Evolutionary conservation across 2,888 invertebrate genomes (phyloP), one percentile per base, ranked within the genome.

Genomic region (Synergus laeviventris): DNA sequence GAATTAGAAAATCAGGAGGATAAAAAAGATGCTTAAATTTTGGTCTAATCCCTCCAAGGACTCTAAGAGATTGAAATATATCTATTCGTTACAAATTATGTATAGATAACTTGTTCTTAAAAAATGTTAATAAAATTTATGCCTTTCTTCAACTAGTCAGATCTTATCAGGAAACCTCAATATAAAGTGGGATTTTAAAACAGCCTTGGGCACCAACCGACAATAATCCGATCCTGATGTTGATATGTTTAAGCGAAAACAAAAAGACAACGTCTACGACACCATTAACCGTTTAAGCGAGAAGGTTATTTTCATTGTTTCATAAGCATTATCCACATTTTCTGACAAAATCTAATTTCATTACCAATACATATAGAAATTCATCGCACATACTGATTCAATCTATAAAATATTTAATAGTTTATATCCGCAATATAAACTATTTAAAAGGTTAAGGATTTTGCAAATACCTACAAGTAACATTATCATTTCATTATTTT

Each of bases 211-310:
- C 24, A 45, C 70, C 24, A 49, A 31, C n/a, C 45, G 24, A 31
- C 49, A 70, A 49, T 49, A 70, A 49, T 70, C 49, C 31, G 49
- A 70, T 70, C 70, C 70, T 70, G 70, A 49, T 70, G 49, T 49
- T 70, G 70, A 70, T 70, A 70, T 70, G 45, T 49, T 21, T 70
- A 62, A 38, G 62, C 36, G 66, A 49, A 66, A 66, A 66, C 66
- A 66, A 45, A 24, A 49, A 66, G 66, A 66, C 66, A 66, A 45
- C 16, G 45, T 42, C 14, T 45, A 24, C 45, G 42, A 16, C 45
- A 49, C 49, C 49, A 70, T 49, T 70, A 70, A 36, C 31, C 49
- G 49, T 70, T 70, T 31, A 49, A 70, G n/a, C n/a, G 16, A 66
- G 45, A n/a, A 49, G 31, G 70, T 70, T 70, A 70, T 70, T 16